These are phyloP conservation scores for Mionectes macconnelli DNA, from an alignment of 2,113 vertebrate species.

Conservation along the genomic window DNA sequence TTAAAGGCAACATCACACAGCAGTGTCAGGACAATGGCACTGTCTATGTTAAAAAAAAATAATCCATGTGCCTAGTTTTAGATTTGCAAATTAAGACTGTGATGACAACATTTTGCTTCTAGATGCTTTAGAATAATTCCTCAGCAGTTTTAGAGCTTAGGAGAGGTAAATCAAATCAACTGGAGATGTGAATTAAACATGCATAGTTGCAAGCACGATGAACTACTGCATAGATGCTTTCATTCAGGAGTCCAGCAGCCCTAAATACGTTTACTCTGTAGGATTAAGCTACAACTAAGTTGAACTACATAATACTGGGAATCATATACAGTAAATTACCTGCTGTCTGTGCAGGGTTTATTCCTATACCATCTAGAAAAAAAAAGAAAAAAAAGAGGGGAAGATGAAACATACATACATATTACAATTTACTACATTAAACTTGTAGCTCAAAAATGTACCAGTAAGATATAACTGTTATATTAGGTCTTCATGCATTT, in stretches of 20 bases:
- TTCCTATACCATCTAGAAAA: slow-evolving; percentile 80
- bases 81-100: not conserved
- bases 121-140: not conserved
- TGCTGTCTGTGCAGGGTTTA: slow-evolving; percentile 83
- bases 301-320: not conserved
- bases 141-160: not conserved
- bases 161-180: not conserved
- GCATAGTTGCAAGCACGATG: not conserved
- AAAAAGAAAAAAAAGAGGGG: not conserved
- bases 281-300: not conserved
- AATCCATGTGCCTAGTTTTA: not conserved
- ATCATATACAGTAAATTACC: slow-evolving; percentile 65
- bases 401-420: not conserved
- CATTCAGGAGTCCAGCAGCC: not conserved
- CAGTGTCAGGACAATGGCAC: not conserved
- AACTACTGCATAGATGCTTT: not conserved
- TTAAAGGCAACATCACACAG: not conserved
- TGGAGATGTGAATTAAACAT: not conserved
- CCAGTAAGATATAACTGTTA: not conserved
- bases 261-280: not conserved
- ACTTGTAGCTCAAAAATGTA: not conserved
- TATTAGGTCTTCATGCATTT: not conserved
- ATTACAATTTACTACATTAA: not conserved
- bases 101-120: not conserved
- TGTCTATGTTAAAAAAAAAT: not conserved